phyloP scores from a whole-genome alignment of 2,113 vertebrate species.

The Cairina moschata region DNA sequence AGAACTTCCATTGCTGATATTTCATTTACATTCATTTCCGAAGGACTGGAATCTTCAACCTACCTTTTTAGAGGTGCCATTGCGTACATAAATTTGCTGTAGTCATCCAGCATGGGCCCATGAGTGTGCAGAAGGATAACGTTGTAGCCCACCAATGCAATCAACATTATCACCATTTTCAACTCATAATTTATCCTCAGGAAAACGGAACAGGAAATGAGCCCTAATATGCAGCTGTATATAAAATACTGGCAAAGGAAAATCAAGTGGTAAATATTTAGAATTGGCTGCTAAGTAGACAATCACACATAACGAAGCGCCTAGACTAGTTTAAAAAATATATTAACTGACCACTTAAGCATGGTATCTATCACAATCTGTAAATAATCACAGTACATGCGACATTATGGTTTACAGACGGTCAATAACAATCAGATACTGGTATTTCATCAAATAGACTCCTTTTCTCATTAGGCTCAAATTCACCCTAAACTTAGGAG shows the following conservation, averaged over 20 bases:
- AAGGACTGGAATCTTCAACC: neutral
- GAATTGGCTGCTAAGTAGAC: neutral
- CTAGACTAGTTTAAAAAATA: neutral
- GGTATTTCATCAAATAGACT: neutral
- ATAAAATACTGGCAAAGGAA: slow-evolving; percentile 90
- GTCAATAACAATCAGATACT: neutral
- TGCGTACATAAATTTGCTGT: slow-evolving; percentile 90
- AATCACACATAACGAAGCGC: neutral
- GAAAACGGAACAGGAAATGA: slow-evolving; percentile 97
- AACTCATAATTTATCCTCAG: slow-evolving; percentile 96
- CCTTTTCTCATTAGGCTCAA: neutral
- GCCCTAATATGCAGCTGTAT: slow-evolving; percentile 95
- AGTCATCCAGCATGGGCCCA: slow-evolving; percentile 87
- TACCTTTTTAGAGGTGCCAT: slow-evolving; percentile 88
- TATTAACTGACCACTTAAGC: neutral
- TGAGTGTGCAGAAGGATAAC: slow-evolving; percentile 93
- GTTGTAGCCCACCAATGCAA: slow-evolving; percentile 91
- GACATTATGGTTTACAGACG: neutral
- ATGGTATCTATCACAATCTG: neutral
- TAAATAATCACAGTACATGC: neutral
- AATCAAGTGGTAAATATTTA: neutral
- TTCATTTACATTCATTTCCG: neutral
- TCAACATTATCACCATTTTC: slow-evolving; percentile 96
- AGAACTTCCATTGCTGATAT: neutral
- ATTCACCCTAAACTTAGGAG: neutral